These are phyloP conservation scores for Parazoanthus darwini DNA, from an alignment of 92 coral and sea anemone genomes.

Conservation along the genomic window DNA sequence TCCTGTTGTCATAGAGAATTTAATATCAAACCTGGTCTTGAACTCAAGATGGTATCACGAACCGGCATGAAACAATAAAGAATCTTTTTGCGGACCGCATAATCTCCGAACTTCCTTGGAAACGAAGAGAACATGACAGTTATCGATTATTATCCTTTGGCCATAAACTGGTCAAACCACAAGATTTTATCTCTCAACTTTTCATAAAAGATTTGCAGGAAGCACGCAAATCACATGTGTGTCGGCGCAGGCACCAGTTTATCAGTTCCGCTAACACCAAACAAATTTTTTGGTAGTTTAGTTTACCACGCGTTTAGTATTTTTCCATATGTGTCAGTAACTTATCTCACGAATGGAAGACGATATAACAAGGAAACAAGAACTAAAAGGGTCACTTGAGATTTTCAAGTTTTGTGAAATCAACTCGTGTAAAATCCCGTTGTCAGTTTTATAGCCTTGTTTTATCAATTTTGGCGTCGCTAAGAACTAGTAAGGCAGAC, in stretches of 20 bases:
- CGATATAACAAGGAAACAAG: neutral
- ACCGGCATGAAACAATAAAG: neutral
- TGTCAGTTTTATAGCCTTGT: neutral
- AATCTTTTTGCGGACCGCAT: neutral
- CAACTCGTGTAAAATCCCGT: neutral
- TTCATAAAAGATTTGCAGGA: neutral
- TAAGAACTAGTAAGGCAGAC: neutral
- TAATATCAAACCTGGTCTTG: neutral
- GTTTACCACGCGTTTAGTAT: neutral
- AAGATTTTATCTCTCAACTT: constrained; percentile 1
- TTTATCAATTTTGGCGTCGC: neutral
- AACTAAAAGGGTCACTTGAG: constrained; percentile 15
- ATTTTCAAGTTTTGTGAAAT: constrained; percentile 8
- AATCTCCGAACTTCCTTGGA: neutral
- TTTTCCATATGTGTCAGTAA: neutral
- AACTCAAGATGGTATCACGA: neutral
- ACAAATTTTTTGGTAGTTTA: too few species aligned
- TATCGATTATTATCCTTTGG: constrained; percentile 1
- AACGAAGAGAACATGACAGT: neutral
- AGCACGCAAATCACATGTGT: neutral
- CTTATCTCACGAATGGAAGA: neutral
- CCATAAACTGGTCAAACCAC: neutral
- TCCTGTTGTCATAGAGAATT: neutral
- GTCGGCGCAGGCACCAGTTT: neutral
- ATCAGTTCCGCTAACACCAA: neutral